Base-by-base conservation (phyloP, 53 echinoderm and acorn worm genomes). In the Antedon mediterranea region DNA sequence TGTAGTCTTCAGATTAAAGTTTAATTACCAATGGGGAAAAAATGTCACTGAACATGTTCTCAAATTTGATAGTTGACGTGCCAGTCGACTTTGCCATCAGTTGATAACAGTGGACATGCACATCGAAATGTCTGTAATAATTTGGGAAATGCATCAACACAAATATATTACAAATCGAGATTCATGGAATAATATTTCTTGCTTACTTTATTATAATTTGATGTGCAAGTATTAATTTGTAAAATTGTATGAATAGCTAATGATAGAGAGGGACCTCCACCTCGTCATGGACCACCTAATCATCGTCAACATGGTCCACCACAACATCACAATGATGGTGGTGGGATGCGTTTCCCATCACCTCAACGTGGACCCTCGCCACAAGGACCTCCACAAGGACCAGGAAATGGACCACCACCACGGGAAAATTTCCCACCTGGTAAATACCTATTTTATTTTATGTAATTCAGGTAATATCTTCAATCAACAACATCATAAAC, bases 291-390 rank as follows among this genome's bases (percentile, higher is more conserved):
- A 26, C 83, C 83, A 28, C 83, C 32, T 13, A 82, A 82, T 18
- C 84, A 79, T 43, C 83, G 78, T 7, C 83, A 77, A 31, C 83
- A 77, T 33, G 79, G 73, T 33, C 78, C 34, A 18, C 76, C 80
- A 13, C 82, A 43, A 71, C 79, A 77, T 9, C 82, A 31, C 18
- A 75, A 32, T 31, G n/a, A n/a, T n/a, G n/a, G n/a, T n/a, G 34
- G 72, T 43, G 78, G 78, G 28, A 78, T 83, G 73, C 77, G 83
- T 33, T 34, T 33, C 13, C 77, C 75, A 4, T 79, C 57, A 8
- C 83, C 73, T 30, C 87, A 88, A 31, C 73, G 82, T 29, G 88
- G 91, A 29, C 78, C 81, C n/a, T 86, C 91, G 3, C 84, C 88
- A 20, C 84, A 83, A 33, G 80, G 81, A 31, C 72, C 74, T 20